A percentile compares a stretch with the other conserved stretches of the same genome.
These are phyloP conservation scores for Elephantulus edwardii DNA, from an alignment of 2,113 vertebrate genomes.

Conservation along the genomic window DNA sequence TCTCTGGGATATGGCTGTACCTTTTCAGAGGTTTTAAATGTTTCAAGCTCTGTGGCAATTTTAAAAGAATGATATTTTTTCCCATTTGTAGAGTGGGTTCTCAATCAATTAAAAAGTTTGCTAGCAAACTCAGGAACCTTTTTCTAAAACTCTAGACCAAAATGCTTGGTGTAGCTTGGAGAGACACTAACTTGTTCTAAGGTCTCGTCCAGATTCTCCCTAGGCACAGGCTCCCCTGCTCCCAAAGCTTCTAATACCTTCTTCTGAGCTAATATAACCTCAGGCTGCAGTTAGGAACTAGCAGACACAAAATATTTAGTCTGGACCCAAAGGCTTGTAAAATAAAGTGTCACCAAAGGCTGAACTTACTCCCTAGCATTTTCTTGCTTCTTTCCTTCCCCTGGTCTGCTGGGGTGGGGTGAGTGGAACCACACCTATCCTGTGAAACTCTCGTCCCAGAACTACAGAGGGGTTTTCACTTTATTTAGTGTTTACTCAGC, in stretches of 20 bases:
- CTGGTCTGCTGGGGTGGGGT: too few species aligned
- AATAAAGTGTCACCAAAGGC: constrained; percentile 55
- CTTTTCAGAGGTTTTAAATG: constrained; percentile 27
- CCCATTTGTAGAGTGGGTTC: too few species aligned
- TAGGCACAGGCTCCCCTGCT: not conserved
- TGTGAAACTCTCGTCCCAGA: constrained; percentile 27
- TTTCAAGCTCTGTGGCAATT: not conserved
- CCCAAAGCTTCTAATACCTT: not conserved
- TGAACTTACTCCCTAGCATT: constrained; percentile 62
- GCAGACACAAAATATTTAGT: constrained; percentile 51
- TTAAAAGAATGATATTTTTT: not conserved
- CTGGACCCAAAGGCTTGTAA: constrained; percentile 48
- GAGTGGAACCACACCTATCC: constrained; percentile 34
- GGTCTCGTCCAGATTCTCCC: not conserved
- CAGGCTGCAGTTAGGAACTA: constrained; percentile 24
- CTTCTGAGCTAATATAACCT: constrained; percentile 35
- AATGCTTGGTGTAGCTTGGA: not conserved
- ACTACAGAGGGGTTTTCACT: not conserved
- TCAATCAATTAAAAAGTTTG: not conserved
- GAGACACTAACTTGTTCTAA: not conserved
- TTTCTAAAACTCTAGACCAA: not conserved
- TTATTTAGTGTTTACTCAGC: too few species aligned
- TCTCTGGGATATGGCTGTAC: not conserved
- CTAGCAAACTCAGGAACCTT: not conserved
- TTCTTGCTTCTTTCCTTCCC: constrained; percentile 39